Percentiles rank a stretch among this genome's conserved stretches.
Conservation (phyloP, 1,140 invertebrate genomes). For the Hylaeus volcanicus region DNA sequence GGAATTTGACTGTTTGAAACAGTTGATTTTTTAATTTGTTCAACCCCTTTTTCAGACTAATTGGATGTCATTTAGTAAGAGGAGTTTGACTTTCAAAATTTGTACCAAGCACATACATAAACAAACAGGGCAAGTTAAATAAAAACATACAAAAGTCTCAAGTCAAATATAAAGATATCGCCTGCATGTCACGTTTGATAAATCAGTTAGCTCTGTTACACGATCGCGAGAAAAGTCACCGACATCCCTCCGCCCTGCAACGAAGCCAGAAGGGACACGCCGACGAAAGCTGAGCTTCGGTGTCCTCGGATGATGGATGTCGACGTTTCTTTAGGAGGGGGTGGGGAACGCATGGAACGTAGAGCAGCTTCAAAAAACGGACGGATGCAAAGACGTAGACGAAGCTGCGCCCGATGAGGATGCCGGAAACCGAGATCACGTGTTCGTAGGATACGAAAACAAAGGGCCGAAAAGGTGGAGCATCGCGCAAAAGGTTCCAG, state of each 20-base stretch:
- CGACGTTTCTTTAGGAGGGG: constrained; percentile 18
- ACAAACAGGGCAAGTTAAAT: too few relatives aligned
- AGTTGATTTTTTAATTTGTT: too few relatives aligned
- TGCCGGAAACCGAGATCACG: constrained; percentile 15
- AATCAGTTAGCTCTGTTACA: background rate
- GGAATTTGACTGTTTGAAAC: too few relatives aligned
- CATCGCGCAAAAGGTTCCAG: constrained; percentile 7
- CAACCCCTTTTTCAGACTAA: too few relatives aligned
- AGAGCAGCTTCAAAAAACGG: constrained; percentile 7
- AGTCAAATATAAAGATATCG: too few relatives aligned
- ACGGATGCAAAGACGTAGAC: constrained; percentile 15
- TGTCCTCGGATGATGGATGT: constrained; percentile 63
- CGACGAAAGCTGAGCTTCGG: constrained; percentile 70
- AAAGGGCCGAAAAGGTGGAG: constrained; percentile 16
- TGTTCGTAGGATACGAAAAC: constrained; percentile 2
- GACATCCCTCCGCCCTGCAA: background rate
- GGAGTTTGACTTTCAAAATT: too few relatives aligned
- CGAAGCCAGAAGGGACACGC: constrained; percentile 54
- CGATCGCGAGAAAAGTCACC: background rate
- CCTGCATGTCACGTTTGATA: too few relatives aligned
- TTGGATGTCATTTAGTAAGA: too few relatives aligned
- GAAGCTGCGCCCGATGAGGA: constrained; percentile 4
- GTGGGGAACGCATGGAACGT: background rate
- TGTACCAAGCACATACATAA: too few relatives aligned
- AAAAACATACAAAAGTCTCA: too few relatives aligned